These are phyloP conservation scores for Leptinotarsa peninsularis DNA, from an alignment of 2,888 invertebrate genomes.

Conservation along the genomic window DNA sequence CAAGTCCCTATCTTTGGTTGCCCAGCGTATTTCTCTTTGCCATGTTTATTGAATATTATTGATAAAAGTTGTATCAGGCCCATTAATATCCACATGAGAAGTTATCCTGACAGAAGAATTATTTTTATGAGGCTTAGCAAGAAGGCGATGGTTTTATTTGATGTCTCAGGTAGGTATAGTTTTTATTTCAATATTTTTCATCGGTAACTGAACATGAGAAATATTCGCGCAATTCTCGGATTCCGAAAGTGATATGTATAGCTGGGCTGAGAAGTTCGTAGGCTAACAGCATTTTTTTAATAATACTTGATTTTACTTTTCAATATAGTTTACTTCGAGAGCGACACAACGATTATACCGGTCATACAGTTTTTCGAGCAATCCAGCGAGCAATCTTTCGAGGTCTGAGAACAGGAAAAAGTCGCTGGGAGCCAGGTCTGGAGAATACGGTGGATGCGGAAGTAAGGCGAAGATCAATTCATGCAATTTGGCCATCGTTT, in stretches of 20 bases:
- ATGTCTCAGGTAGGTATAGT: slow-evolving; percentile 5
- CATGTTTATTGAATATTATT: slow-evolving; percentile 44
- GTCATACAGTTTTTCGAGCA: too few relatives aligned
- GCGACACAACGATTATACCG: too few relatives aligned
- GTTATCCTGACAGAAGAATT: slow-evolving; percentile 39
- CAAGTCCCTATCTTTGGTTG: neutral
- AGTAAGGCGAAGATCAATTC: too few relatives aligned
- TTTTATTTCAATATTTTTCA: slow-evolving; percentile 5
- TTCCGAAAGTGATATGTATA: neutral
- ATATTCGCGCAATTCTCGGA: neutral
- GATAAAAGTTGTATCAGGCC: slow-evolving; percentile 38
- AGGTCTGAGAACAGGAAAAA: too few relatives aligned
- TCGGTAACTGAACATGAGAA: neutral
- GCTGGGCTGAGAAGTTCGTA: too few relatives aligned
- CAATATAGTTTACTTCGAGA: too few relatives aligned
- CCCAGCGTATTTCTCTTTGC: slow-evolving; percentile 30
- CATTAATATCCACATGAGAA: slow-evolving; percentile 37
- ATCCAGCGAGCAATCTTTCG: too few relatives aligned
- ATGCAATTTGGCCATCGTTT: too few relatives aligned
- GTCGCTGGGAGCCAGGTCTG: too few relatives aligned
- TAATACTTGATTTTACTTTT: too few relatives aligned
- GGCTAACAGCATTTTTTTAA: too few relatives aligned
- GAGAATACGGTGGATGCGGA: too few relatives aligned
- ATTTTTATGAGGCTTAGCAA: slow-evolving; percentile 39
- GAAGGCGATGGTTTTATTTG: slow-evolving; percentile 32